Conservation (phyloP, 2,797 vertebrate species). For the Mastacembelus armatus region DNA sequence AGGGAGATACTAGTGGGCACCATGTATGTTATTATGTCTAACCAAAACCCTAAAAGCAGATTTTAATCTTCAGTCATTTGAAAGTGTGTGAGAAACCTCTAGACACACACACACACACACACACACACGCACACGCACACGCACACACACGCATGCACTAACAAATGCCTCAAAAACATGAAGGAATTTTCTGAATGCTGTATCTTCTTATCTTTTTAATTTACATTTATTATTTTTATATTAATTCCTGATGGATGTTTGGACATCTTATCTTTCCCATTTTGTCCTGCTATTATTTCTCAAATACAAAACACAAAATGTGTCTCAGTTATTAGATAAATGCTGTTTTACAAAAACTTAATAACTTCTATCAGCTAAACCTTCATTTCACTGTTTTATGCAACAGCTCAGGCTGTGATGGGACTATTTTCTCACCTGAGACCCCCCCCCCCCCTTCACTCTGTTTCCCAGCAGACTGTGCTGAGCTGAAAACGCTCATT, state of each 20-base stretch:
- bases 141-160: constrained; percentile 17
- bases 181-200: no score
- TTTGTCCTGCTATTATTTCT: neutral
- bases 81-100: no score
- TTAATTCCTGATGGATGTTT: neutral
- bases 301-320: neutral
- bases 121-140: constrained; percentile 10
- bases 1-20: constrained; percentile 38
- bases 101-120: constrained; percentile 12
- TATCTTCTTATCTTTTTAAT: neutral
- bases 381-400: no score
- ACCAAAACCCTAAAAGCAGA: no score
- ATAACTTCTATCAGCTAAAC: no score
- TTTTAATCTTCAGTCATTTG: no score
- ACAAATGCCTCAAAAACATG: neutral
- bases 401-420: constrained; percentile 21
- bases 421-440: constrained; percentile 40
- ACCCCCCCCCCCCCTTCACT: neutral
- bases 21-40: constrained; percentile 20
- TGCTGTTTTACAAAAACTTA: no score
- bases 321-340: no score
- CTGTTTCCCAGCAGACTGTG: constrained; percentile 34
- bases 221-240: neutral
- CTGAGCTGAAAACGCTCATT: constrained; percentile 54
- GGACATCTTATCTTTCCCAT: neutral